Evolutionary conservation across 1,140 invertebrate genomes (phyloP).

Genomic region (Olivierus martensii): DNA sequence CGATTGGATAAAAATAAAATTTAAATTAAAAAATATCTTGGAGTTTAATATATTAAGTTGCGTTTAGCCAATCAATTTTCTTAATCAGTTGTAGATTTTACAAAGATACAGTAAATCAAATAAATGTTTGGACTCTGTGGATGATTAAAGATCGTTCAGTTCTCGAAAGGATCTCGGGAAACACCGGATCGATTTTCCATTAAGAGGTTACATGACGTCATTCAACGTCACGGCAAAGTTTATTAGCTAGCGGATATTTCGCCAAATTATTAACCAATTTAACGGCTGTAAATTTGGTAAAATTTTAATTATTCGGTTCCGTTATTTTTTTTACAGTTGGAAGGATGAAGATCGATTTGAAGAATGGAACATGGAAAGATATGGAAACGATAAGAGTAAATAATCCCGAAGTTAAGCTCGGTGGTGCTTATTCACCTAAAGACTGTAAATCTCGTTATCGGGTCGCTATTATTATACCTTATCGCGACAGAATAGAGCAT

Average conservation of each 20-base stretch:
- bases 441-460: slow-evolving; percentile 13
- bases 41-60: no score
- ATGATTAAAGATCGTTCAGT: neutral
- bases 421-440: slow-evolving; percentile 6
- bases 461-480: slow-evolving; percentile 35
- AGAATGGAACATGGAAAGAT: neutral
- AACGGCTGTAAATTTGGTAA: neutral
- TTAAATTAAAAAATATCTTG: no score
- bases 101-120: neutral
- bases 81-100: neutral
- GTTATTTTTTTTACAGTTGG: neutral
- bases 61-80: no score
- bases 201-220: neutral
- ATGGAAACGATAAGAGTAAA: neutral
- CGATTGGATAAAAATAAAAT: no score
- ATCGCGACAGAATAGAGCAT: slow-evolving; percentile 34
- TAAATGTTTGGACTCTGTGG: neutral
- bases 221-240: neutral
- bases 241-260: neutral
- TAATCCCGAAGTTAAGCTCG: neutral
- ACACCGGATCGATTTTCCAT: neutral
- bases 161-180: neutral
- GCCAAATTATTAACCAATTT: neutral
- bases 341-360: neutral
- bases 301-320: neutral